These are phyloP conservation scores for Acrobasis suavella DNA, from an alignment of 2,888 invertebrate species.

Conservation along the genomic window DNA sequence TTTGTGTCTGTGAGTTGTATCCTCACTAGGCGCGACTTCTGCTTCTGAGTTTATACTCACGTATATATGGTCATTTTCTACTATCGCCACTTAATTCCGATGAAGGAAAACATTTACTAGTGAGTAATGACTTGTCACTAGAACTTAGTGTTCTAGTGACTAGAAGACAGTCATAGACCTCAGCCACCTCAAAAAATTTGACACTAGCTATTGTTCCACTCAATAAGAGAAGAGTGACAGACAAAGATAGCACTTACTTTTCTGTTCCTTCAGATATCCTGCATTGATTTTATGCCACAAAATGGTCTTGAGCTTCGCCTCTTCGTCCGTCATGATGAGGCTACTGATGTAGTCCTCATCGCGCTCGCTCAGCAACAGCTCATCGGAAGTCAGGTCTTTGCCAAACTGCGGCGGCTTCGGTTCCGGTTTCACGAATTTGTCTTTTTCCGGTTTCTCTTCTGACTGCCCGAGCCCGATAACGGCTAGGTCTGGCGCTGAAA, in stretches of 20 bases:
- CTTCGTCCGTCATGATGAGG: constrained; percentile 89
- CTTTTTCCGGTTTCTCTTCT: constrained; percentile 59
- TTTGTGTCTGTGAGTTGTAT: too few species aligned
- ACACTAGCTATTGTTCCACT: too few species aligned
- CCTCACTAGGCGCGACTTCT: too few species aligned
- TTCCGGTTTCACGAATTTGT: constrained; percentile 67
- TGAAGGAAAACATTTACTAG: too few species aligned
- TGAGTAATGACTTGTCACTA: too few species aligned
- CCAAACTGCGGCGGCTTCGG: constrained; percentile 49
- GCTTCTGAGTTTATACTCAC: too few species aligned
- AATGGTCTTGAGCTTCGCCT: constrained; percentile 89
- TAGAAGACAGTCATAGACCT: too few species aligned
- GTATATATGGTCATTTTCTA: too few species aligned
- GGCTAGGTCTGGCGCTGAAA: constrained; percentile 86
- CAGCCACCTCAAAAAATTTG: too few species aligned
- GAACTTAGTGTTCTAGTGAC: too few species aligned
- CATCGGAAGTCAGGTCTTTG: constrained; percentile 65
- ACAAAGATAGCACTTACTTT: constrained; percentile 80
- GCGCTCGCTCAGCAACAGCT: constrained; percentile 87
- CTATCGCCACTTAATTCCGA: too few species aligned
- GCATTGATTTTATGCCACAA: constrained; percentile 96
- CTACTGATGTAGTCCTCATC: constrained; percentile 96
- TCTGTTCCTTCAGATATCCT: constrained; percentile 91
- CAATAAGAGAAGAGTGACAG: too few species aligned
- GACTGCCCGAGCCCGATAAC: constrained; percentile 87